A percentile compares a stretch with the other conserved stretches of the same genome.
Evolutionary conservation across 2,888 invertebrate species (phyloP).

Genomic region (Zonitis immaculata): DNA sequence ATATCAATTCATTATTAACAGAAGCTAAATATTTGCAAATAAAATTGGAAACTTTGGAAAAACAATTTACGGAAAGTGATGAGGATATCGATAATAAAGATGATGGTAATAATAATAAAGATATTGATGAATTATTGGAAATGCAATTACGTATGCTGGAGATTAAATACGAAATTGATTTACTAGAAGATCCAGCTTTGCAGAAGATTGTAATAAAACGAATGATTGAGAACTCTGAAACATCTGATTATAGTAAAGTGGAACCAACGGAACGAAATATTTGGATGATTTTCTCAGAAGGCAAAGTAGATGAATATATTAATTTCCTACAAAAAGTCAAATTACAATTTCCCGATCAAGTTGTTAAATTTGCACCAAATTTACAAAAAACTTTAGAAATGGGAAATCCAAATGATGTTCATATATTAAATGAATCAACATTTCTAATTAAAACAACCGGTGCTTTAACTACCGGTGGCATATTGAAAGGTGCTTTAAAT

Average conservation of each 20-base stretch:
- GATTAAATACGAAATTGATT: conserved; percentile 57
- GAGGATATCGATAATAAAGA: conserved; percentile 29
- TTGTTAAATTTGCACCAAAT: conserved; percentile 47
- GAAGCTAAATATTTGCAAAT: conserved; percentile 54
- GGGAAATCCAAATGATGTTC: conserved; percentile 48
- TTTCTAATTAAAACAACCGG: conserved; percentile 52
- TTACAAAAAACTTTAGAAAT: conserved; percentile 46
- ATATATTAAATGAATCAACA: conserved; percentile 51
- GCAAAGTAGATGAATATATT: conserved; percentile 49
- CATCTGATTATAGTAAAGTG: conserved; percentile 16
- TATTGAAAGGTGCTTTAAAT: conserved; percentile 35
- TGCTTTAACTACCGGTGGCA: conserved; percentile 52
- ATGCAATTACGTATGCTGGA: conserved; percentile 54
- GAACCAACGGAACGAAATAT: conserved; percentile 29
- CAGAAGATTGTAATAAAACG: conserved; percentile 48
- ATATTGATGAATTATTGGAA: conserved; percentile 52
- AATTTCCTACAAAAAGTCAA: conserved; percentile 48
- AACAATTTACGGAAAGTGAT: conserved; percentile 36
- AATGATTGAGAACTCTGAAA: conserved; percentile 24
- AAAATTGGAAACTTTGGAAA: conserved; percentile 49
- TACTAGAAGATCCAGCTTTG: conserved; percentile 57
- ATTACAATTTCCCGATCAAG: conserved; percentile 36
- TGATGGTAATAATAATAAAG: too few species aligned
- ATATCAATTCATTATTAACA: conserved; percentile 52
- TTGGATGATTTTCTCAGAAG: conserved; percentile 51